Conservation (phyloP, 2,797 vertebrate species). For the Malurus leucopterus region DNA sequence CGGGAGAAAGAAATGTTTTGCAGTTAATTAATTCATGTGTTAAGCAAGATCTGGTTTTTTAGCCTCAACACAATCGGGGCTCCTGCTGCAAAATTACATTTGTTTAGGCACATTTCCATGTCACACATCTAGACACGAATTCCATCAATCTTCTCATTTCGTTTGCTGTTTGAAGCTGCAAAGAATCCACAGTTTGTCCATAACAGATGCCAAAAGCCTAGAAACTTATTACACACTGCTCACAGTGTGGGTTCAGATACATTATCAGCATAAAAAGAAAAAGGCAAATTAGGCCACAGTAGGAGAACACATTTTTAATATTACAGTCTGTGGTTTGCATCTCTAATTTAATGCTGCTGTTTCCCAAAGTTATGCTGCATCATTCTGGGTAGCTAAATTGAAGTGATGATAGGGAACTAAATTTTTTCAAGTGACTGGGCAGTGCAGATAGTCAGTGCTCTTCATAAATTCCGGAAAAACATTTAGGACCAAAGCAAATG, state of each 20-base stretch:
- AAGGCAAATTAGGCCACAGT: slow-evolving; percentile 61
- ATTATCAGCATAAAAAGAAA: slow-evolving; percentile 63
- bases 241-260: slow-evolving; percentile 51
- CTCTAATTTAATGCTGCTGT: slow-evolving; percentile 47
- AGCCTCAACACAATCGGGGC: slow-evolving; percentile 6
- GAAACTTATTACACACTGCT: slow-evolving; percentile 50
- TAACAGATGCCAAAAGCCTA: slow-evolving; percentile 50
- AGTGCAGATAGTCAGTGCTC: not conserved
- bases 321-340: slow-evolving; percentile 38
- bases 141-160: slow-evolving; percentile 46
- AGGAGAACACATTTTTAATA: slow-evolving; percentile 61
- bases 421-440: not conserved
- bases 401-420: not conserved
- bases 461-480: not conserved
- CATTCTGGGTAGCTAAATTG: not conserved
- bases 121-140: slow-evolving; percentile 20
- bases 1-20: not conserved
- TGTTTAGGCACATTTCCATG: slow-evolving; percentile 48
- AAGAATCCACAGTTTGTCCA: slow-evolving; percentile 48
- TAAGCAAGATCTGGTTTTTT: not conserved
- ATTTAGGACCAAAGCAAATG: not conserved
- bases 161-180: slow-evolving; percentile 54
- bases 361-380: slow-evolving; percentile 23
- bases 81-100: slow-evolving; percentile 35
- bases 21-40: slow-evolving; percentile 42